Base-by-base conservation (phyloP, 2,113 vertebrate species). In the Sporophila hypoxantha region DNA sequence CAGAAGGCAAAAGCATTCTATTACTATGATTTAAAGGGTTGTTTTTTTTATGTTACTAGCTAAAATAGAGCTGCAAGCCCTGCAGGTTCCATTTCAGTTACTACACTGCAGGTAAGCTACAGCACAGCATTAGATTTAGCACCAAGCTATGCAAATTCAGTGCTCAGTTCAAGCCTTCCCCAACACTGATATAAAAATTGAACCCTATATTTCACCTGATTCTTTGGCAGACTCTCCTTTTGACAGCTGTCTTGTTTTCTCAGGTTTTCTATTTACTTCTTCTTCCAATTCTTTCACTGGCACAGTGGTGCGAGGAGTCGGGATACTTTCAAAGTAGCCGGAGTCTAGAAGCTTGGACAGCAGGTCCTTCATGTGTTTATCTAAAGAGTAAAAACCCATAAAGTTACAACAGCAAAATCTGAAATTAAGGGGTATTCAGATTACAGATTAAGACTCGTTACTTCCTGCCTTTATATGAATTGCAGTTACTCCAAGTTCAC, bases 301-400 rank as follows among this genome's bases (percentile, higher is more conserved):
- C 67, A 96, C 76, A 81, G 90, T 57, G 69, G 83, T 96, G 39
- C 96, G 95, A 91, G 97, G 96, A 93, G 96, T 93, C 1, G 97
- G 98, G 84, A 98, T 96, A 95, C 94, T 96, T 92, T 97, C 98
- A 96, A 99, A 99, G 94, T 99, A 99, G 44, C 97, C 96, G 92
- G 96, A 99, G 81, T 98, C 97, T 90, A 98, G 82, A 90, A 99
- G 96, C 79, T 95, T 97, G 61, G 95, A 96, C 47, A 99, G 95
- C 59, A 98, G 96, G 34, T 98, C 98, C 95, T 99, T 99, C 94
- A 99, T 77, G 62, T 96, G 95, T 94, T 99, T 98, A 94, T 98
- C 99, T 99, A 85, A 69, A 94, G 76, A 94, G 20, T 44, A 76
- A 86, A 90, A 88, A 32, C 4, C 16, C 57, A 94, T 30, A 8